Conservation (phyloP, 2,888 invertebrate species). For the Cremastinae sp. region DNA sequence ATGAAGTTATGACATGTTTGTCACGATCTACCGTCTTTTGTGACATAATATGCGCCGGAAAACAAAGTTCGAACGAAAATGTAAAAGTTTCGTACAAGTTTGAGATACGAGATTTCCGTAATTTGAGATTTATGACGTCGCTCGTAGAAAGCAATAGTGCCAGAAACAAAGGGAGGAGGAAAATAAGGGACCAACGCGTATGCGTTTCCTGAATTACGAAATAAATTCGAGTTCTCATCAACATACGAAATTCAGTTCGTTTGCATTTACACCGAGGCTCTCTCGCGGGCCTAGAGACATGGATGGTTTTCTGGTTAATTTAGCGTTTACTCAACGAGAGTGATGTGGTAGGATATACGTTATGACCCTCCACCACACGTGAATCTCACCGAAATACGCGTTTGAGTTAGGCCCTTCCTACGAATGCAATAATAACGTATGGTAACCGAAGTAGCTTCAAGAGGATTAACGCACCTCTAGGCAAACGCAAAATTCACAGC, state of each 20-base stretch:
- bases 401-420: background rate
- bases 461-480: constrained; percentile 19
- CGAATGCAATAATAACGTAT: constrained; percentile 27
- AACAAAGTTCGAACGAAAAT: too few relatives aligned
- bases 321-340: constrained; percentile 1
- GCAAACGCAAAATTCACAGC: background rate
- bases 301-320: constrained; percentile 16
- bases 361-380: background rate
- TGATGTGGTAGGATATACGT: background rate
- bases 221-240: constrained; percentile 14
- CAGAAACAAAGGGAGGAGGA: too few relatives aligned
- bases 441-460: constrained; percentile 16
- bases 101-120: too few relatives aligned
- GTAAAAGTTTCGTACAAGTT: too few relatives aligned
- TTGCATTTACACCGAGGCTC: constrained; percentile 19
- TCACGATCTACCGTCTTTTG: constrained; percentile 13
- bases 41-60: constrained; percentile 24
- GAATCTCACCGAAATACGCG: background rate
- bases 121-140: too few relatives aligned
- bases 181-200: too few relatives aligned
- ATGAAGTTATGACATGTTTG: constrained; percentile 4
- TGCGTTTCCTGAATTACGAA: too few relatives aligned
- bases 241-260: constrained; percentile 25
- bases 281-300: background rate
- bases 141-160: too few relatives aligned